Evolutionary conservation across 2,888 invertebrate species (phyloP), one percentile per base, ranked within the genome.

Genomic region (Melanargia galathea): DNA sequence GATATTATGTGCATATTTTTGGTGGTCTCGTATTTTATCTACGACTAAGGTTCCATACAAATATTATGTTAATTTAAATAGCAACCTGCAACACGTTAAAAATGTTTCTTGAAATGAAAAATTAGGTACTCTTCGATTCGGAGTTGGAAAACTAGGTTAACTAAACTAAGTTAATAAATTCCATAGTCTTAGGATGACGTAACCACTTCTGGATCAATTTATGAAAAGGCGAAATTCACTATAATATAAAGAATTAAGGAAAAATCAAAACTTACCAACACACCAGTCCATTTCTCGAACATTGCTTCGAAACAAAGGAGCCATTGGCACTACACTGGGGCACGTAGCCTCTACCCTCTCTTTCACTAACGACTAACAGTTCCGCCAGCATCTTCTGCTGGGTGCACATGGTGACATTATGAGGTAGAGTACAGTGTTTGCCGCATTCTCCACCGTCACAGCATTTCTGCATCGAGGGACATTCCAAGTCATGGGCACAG

Each of bases 261-360:
- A 35, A 13, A 20, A 2, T 18, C n/a, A 13, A 22, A 35, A 72
- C 84, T 77, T 43, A 90, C 97, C 97, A 97, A 80, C 97, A 97
- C 69, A 97, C 96, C 26, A 96, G 83, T 26, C 95, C 96, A 80
- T 97, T 97, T 62, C 96, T 92, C 0, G 96, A 97, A 80, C 97
- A 97, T 76, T 97, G 97, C 66, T 92, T 93, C 0, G 94, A 92
- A 30, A 94, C 90, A 79, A 96, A 97, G 57, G 93, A 92, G 0
- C 97, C 97, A 66, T 94, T 94, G 55, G 79, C 82, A 30, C 92
- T 92, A 75, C 97, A 97, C 75, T 97, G 96, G 0, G 97, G 97
- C 60, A 97, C 93, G 75, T 97, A 97, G 0, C 97, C 97, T 33
- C 95, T 93, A 0, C 96, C 97, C 70, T 95, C 95, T 51, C 95